Percentiles rank a stretch among this genome's conserved stretches.
These are phyloP conservation scores for Craterocephalus amniculus DNA, from an alignment of 2,797 vertebrate genomes.

Conservation along the genomic window DNA sequence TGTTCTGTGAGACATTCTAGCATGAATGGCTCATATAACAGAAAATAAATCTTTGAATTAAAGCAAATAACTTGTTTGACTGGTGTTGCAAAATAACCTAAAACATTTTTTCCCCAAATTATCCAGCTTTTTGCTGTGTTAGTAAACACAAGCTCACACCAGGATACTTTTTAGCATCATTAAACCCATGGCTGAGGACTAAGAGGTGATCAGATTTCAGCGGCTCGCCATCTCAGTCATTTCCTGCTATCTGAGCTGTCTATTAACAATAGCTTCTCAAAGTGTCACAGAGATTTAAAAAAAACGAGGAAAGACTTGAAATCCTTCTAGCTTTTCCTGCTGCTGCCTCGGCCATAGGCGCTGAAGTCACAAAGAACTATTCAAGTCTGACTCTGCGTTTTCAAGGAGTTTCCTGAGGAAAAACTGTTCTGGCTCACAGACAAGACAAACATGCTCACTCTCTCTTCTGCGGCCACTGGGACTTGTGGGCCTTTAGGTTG, in stretches of 20 bases:
- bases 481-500: constrained; percentile 33
- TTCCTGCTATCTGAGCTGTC: constrained; percentile 38
- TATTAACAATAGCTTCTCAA: constrained; percentile 48
- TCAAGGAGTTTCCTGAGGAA: constrained; percentile 72
- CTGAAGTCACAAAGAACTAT: constrained; percentile 45
- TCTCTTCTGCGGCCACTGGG: constrained; percentile 40
- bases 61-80: not conserved
- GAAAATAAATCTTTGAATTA: not conserved
- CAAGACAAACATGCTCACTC: constrained; percentile 65
- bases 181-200: not conserved
- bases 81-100: not conserved
- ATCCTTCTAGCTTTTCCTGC: constrained; percentile 51
- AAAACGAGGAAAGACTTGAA: constrained; percentile 58
- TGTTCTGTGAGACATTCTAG: constrained; percentile 10
- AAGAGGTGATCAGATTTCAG: constrained; percentile 13
- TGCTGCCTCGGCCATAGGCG: constrained; percentile 53
- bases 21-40: not conserved
- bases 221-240: constrained; percentile 20
- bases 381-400: constrained; percentile 68
- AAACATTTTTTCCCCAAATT: not conserved
- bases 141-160: not conserved
- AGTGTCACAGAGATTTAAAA: constrained; percentile 45
- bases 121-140: not conserved
- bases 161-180: not conserved
- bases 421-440: constrained; percentile 60